Percentiles rank a stretch among this genome's conserved stretches.
phyloP scores from a whole-genome alignment of 2,113 vertebrate genomes.

The Lagopus muta region DNA sequence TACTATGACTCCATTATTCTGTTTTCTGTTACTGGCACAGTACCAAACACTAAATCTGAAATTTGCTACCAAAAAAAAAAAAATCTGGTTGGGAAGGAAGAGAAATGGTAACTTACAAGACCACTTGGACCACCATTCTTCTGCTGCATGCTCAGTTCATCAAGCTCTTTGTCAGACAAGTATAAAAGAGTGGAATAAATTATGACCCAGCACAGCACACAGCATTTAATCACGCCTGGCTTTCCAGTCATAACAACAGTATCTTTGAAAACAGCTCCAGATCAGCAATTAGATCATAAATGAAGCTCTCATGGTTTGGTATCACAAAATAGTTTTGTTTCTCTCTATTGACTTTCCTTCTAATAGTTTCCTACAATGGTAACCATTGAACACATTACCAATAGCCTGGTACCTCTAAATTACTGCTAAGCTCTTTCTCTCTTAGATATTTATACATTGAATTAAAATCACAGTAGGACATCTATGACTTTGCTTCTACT shows the following conservation, averaged over 20 bases:
- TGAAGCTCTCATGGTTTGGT: neutral
- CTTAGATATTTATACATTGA: slow-evolving; percentile 49
- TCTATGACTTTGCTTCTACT: slow-evolving; percentile 12
- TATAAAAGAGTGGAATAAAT: neutral
- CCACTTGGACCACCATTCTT: neutral
- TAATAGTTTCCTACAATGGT: neutral
- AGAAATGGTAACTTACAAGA: neutral
- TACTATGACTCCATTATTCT: neutral
- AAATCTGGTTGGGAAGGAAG: neutral
- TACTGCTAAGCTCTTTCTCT: neutral
- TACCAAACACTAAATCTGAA: neutral
- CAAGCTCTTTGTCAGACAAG: neutral
- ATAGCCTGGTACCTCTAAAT: slow-evolving; percentile 24
- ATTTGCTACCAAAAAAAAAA: neutral
- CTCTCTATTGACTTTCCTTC: neutral
- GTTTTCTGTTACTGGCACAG: neutral
- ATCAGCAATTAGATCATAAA: neutral
- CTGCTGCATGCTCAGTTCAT: neutral
- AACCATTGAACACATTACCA: slow-evolving; percentile 20
- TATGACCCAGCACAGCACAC: neutral
- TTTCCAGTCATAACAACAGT: neutral
- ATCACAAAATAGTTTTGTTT: neutral
- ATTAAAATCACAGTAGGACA: slow-evolving; percentile 66
- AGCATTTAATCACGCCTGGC: neutral
- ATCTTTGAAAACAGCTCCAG: neutral